Conservation (phyloP, 2,888 invertebrate species). For the Anthoptus insignis region DNA sequence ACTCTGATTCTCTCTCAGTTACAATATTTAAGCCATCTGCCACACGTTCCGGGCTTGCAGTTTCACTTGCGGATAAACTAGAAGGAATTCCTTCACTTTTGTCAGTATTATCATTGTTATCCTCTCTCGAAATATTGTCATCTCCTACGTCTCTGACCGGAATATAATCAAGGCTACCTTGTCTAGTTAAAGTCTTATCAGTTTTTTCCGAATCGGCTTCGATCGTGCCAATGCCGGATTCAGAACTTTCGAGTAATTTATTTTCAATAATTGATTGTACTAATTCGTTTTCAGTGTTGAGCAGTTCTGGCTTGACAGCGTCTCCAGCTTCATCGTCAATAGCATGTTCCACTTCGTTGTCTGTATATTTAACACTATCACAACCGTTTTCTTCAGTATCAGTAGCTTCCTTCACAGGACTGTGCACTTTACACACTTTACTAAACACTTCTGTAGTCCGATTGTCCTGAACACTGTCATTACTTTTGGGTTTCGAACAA, state of each 20-base stretch:
- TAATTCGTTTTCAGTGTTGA: constrained; percentile 62
- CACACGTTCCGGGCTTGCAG: constrained; percentile 79
- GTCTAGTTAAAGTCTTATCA: constrained; percentile 72
- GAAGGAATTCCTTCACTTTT: constrained; percentile 83
- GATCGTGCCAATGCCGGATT: constrained; percentile 73
- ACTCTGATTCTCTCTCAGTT: constrained; percentile 87
- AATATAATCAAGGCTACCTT: constrained; percentile 81
- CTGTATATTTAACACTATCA: constrained; percentile 70
- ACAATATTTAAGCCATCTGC: constrained; percentile 69
- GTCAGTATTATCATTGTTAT: constrained; percentile 79
- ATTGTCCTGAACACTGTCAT: constrained; percentile 56
- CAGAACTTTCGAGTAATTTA: constrained; percentile 71
- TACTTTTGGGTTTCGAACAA: constrained; percentile 57
- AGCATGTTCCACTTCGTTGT: constrained; percentile 58
- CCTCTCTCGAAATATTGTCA: constrained; percentile 67
- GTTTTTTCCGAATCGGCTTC: constrained; percentile 64
- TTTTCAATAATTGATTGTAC: constrained; percentile 70
- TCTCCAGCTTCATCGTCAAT: constrained; percentile 61
- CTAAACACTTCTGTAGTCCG: constrained; percentile 85
- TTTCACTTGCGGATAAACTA: constrained; percentile 80
- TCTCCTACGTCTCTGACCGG: constrained; percentile 83
- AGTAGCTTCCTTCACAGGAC: constrained; percentile 76
- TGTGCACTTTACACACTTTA: constrained; percentile 89
- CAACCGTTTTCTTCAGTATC: constrained; percentile 68
- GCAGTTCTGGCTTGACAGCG: constrained; percentile 53